Conservation (phyloP, 2,888 invertebrate species). For the Pollenia labialis region DNA sequence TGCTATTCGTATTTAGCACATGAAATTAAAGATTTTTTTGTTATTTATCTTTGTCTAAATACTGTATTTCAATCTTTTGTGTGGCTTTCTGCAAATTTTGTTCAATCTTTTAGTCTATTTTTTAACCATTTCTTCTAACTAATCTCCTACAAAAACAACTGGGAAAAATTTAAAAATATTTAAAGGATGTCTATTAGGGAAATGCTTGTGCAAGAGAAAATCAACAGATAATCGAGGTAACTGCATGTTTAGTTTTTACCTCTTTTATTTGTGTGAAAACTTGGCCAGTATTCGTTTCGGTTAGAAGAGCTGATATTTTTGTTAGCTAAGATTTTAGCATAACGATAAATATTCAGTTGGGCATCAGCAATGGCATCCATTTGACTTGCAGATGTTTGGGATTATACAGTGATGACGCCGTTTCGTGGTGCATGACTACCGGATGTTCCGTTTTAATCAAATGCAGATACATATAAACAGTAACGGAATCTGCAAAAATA, state of each 20-base stretch:
- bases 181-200: conserved; percentile 28
- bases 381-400: conserved; percentile 56
- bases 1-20: not conserved
- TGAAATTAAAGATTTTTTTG: conserved; percentile 36
- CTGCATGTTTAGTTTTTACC: not conserved
- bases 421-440: conserved; percentile 86
- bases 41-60: conserved; percentile 12
- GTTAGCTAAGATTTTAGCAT: not conserved
- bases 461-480: conserved; percentile 82
- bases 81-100: not conserved
- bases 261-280: too few species aligned
- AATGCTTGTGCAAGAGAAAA: not conserved
- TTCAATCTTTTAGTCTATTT: conserved; percentile 25
- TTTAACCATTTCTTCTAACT: conserved; percentile 45
- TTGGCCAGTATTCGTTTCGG: too few species aligned
- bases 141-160: conserved; percentile 15
- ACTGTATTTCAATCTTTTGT: not conserved
- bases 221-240: conserved; percentile 3
- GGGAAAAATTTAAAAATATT: conserved; percentile 18
- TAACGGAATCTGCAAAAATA: not conserved
- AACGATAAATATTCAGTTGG: conserved; percentile 25
- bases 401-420: conserved; percentile 44
- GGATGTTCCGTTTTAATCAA: conserved; percentile 90
- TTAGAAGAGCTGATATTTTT: not conserved
- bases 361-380: conserved; percentile 3